Base-by-base conservation (phyloP, 2,797 vertebrate species). In the Halcyon smyrnensis region DNA sequence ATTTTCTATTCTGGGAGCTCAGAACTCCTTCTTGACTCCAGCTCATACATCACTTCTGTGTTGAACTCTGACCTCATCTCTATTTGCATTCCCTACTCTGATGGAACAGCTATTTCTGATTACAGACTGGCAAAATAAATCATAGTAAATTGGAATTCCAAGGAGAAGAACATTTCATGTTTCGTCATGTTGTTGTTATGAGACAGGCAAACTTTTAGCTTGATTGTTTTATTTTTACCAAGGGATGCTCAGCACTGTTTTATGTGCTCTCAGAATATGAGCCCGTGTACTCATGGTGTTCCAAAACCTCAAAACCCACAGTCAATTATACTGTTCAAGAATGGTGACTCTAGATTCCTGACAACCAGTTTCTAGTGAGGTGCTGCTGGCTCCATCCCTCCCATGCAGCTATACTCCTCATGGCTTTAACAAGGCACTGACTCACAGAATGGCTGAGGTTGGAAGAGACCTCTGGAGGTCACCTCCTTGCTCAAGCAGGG, bases 221-320 rank as follows among this genome's bases (percentile, higher is more conserved):
- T 62, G 77, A 94, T 88, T 93, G 65, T 78, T 95, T 93, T 87
- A 93, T 94, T 93, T 93, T 95, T 80, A 95, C 68, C 80, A 87
- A 39, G 71, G 77, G 84, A 96, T 68, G 64, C 67, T 81, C 57
- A 79, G 43, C 1, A 1, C 50, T 86, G 50, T 87, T 96, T 84
- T 89, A 88, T 82, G 39, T 48, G 56, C 90, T 93, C 53, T 43
- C 84, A 91, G 70, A 94, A 82, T 77, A 73, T 1, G 0, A 96
- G 51, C 25, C 68, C 12, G 1, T 75, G 75, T 83, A 86, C 27
- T 91, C 12, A 36, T n/a, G 41, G 69, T 41, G 20, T 88, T 96
- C 91, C 84, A 96, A 97, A 96, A 86, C 76, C 91, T 90, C 92
- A 96, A 89, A 94, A 37, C 65, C 67, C 67, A 64, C 73, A 60